These are phyloP conservation scores for Morpho helenor DNA, from an alignment of 2,888 invertebrate species.

Conservation along the genomic window DNA sequence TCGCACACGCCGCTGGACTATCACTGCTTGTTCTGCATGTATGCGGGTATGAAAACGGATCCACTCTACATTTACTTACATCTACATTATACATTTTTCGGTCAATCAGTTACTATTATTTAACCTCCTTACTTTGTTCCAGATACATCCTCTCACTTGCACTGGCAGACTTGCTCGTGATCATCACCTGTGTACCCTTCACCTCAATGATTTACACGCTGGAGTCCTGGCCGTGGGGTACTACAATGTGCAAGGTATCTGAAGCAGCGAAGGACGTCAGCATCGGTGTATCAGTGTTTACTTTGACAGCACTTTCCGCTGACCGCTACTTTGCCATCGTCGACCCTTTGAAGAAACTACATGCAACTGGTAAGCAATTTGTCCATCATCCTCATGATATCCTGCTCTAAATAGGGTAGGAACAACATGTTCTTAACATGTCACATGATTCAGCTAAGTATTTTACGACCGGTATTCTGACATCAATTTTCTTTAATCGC, in stretches of 20 bases:
- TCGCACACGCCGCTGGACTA: too few species aligned
- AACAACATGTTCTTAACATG: neutral
- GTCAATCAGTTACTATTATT: neutral
- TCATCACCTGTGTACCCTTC: slow-evolving; percentile 91
- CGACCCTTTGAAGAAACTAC: slow-evolving; percentile 85
- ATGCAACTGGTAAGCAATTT: slow-evolving; percentile 26
- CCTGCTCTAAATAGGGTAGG: too few species aligned
- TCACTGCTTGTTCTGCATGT: too few species aligned
- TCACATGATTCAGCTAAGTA: too few species aligned
- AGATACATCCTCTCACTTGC: slow-evolving; percentile 90
- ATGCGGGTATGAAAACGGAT: too few species aligned
- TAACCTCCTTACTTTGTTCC: slow-evolving; percentile 30
- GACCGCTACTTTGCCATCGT: slow-evolving; percentile 93
- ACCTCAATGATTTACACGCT: slow-evolving; percentile 89
- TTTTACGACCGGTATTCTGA: too few species aligned
- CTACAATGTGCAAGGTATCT: slow-evolving; percentile 85
- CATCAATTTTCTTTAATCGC: too few species aligned
- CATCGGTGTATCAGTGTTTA: slow-evolving; percentile 94
- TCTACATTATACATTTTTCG: too few species aligned
- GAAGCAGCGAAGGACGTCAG: slow-evolving; percentile 92
- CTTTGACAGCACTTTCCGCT: slow-evolving; percentile 90
- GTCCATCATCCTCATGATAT: too few species aligned
- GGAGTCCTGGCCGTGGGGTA: slow-evolving; percentile 90
- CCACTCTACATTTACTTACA: too few species aligned
- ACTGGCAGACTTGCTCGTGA: slow-evolving; percentile 88